A percentile compares a stretch with the other conserved stretches of the same genome.
phyloP scores from a whole-genome alignment of 2,797 vertebrate species.

The Cyprinodon diabolis region DNA sequence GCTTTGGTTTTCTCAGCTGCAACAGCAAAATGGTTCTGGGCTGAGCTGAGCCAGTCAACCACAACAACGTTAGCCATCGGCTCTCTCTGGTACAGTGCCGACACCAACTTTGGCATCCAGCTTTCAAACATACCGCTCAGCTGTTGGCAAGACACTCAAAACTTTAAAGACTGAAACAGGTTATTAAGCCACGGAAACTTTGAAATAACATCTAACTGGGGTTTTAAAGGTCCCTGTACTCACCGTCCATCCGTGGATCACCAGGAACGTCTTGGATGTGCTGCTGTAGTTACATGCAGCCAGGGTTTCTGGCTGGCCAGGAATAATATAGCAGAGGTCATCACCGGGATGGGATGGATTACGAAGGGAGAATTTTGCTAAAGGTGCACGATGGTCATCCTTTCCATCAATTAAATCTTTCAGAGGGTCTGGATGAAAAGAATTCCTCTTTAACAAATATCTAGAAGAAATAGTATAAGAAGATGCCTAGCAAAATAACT shows the following conservation, averaged over 20 bases:
- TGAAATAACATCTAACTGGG: not conserved
- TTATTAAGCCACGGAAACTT: not conserved
- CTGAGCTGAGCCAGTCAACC: slow-evolving; percentile 82
- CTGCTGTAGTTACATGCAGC: slow-evolving; percentile 77
- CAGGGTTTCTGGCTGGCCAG: slow-evolving; percentile 71
- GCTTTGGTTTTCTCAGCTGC: slow-evolving; percentile 81
- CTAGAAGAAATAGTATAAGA: not conserved
- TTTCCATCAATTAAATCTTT: slow-evolving; percentile 57
- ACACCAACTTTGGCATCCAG: slow-evolving; percentile 83
- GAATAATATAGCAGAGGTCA: slow-evolving; percentile 79
- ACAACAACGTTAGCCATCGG: slow-evolving; percentile 81
- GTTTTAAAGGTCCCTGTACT: slow-evolving; percentile 23
- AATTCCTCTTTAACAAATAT: not conserved
- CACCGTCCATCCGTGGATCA: slow-evolving; percentile 87
- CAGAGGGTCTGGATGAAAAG: slow-evolving; percentile 66
- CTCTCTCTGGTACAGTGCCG: slow-evolving; percentile 78
- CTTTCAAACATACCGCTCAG: slow-evolving; percentile 83
- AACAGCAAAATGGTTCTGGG: slow-evolving; percentile 83
- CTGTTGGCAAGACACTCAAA: slow-evolving; percentile 53
- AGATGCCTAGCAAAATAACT: slow-evolving; percentile 11
- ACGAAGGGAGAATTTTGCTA: slow-evolving; percentile 80
- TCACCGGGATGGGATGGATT: slow-evolving; percentile 75
- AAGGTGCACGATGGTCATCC: slow-evolving; percentile 44
- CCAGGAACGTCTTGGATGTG: slow-evolving; percentile 82
- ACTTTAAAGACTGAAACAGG: not conserved